Evolutionary conservation across 2,797 vertebrate genomes (phyloP).

Genomic region (Cryptoblepharus egeriae): DNA sequence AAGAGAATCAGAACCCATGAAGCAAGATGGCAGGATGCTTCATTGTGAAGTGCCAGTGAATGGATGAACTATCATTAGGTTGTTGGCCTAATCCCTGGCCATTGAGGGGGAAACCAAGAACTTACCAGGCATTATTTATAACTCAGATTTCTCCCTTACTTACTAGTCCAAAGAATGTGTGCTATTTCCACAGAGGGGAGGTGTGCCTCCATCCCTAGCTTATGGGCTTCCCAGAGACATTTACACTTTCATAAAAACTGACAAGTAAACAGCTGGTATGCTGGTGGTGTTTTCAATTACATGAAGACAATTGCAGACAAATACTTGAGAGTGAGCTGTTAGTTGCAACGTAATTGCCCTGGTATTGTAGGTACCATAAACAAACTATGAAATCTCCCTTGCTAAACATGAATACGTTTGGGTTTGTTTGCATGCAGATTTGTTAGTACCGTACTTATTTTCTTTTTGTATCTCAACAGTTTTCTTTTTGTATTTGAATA

Average conservation of each 20-base stretch:
- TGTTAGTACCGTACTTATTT: conserved; percentile 18
- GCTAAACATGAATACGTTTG: conserved; percentile 24
- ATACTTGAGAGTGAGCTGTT: conserved; percentile 37
- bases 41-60: not conserved
- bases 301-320: conserved; percentile 29
- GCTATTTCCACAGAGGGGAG: not conserved
- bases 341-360: conserved; percentile 41
- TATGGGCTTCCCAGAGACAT: conserved; percentile 1
- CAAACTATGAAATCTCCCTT: conserved; percentile 27
- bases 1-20: not conserved
- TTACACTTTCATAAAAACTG: conserved; percentile 38
- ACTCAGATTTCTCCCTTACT: not conserved
- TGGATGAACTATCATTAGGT: not conserved
- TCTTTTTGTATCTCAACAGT: conserved; percentile 22
- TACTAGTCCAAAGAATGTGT: conserved; percentile 8
- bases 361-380: conserved; percentile 23
- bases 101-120: not conserved
- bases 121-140: not conserved
- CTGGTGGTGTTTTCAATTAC: conserved; percentile 51
- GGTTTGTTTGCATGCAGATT: conserved; percentile 13
- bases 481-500: conserved; percentile 33
- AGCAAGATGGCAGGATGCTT: rapidly evolving
- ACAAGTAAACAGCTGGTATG: conserved; percentile 50
- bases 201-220: not conserved
- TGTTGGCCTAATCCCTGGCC: not conserved